Evolutionary conservation across 2,888 invertebrate genomes (phyloP).

Genomic region (Drosophila algonquin): DNA sequence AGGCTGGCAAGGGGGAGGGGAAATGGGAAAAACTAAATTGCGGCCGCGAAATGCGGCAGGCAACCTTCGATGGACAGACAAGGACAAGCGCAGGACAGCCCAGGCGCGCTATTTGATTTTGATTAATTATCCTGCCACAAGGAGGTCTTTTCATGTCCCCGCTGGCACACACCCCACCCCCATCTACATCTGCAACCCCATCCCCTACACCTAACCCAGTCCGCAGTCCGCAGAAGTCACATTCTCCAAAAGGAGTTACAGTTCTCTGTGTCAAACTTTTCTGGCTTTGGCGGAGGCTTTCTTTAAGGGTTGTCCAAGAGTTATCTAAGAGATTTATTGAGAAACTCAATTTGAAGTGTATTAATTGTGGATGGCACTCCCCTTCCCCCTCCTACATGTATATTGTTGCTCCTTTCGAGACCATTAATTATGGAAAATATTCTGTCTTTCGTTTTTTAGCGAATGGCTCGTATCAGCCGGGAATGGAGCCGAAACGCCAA

Average conservation of each 20-base stretch:
- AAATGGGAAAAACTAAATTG: conserved; percentile 51
- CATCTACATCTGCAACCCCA: not conserved
- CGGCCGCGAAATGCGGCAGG: conserved; percentile 40
- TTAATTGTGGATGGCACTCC: conserved; percentile 70
- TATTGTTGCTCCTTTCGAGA: conserved; percentile 20
- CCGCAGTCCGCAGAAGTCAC: not conserved
- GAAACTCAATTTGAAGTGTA: conserved; percentile 74
- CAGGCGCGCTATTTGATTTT: conserved; percentile 80
- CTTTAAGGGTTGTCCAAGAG: conserved; percentile 71
- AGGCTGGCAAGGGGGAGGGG: conserved; percentile 5
- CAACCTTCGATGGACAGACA: conserved; percentile 45
- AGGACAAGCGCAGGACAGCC: conserved; percentile 41
- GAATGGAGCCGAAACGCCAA: conserved; percentile 97
- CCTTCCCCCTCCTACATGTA: conserved; percentile 13
- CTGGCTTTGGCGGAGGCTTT: conserved; percentile 38
- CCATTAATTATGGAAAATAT: conserved; percentile 48
- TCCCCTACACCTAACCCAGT: not conserved
- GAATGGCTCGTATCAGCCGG: conserved; percentile 93
- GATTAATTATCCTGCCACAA: conserved; percentile 73
- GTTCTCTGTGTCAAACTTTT: conserved; percentile 50
- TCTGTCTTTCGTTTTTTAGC: conserved; percentile 86
- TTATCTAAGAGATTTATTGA: conserved; percentile 78
- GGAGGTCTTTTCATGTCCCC: conserved; percentile 69
- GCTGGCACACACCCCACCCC: conserved; percentile 48
- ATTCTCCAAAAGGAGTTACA: conserved; percentile 5